These are phyloP conservation scores for Silurus meridionalis DNA, from an alignment of 2,113 vertebrate genomes.

Conservation along the genomic window DNA sequence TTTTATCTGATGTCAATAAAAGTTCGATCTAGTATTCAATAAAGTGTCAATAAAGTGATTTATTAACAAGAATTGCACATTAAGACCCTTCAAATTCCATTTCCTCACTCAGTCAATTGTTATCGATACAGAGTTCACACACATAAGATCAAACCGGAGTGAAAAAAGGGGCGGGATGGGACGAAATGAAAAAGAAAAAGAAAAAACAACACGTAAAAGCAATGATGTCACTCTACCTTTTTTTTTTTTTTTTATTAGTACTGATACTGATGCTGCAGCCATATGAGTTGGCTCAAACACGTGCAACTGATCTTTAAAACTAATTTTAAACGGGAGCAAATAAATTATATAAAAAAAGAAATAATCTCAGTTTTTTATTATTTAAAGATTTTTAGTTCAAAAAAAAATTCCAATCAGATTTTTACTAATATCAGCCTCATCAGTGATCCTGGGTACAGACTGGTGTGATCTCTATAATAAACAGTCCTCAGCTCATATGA, in stretches of 20 bases:
- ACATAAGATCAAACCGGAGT: not conserved
- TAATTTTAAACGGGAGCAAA: not conserved
- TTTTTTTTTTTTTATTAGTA: not conserved
- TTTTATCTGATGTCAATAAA: conserved; percentile 89
- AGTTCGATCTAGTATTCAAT: conserved; percentile 91
- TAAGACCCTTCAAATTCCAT: conserved; percentile 68
- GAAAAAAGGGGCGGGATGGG: not conserved
- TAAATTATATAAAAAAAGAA: not conserved
- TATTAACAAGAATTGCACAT: conserved; percentile 81
- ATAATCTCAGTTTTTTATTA: not conserved
- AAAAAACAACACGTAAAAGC: not conserved
- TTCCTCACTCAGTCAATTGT: conserved; percentile 45
- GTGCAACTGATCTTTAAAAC: not conserved
- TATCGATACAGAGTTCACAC: conserved; percentile 37
- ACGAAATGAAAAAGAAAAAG: not conserved
- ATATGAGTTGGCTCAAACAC: not conserved
- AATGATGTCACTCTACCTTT: no score
- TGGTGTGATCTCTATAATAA: not conserved
- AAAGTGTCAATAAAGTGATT: conserved; percentile 90
- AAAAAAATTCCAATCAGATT: not conserved
- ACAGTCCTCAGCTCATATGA: not conserved
- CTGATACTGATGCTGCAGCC: not conserved
- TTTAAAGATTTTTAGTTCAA: not conserved
- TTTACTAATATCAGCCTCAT: not conserved
- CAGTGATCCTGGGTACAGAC: not conserved